phyloP scores from a whole-genome alignment of 2,797 vertebrate genomes.

The Mastacembelus armatus region DNA sequence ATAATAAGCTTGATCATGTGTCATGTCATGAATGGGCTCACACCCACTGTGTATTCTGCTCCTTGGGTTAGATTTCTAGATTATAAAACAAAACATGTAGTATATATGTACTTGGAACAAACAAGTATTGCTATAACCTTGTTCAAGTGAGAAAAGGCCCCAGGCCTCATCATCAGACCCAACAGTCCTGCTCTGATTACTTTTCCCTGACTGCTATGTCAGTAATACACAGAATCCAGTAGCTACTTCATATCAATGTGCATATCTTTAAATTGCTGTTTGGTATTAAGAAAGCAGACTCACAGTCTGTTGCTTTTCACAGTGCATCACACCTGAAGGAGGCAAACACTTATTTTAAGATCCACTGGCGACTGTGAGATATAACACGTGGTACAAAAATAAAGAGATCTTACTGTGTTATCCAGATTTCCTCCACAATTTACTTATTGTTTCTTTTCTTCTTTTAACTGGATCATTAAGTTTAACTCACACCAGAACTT shows the following conservation, averaged over 20 bases:
- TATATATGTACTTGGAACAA: not conserved
- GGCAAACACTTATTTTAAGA: not conserved
- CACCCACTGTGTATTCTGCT: no score
- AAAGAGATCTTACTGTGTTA: not conserved
- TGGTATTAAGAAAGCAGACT: not conserved
- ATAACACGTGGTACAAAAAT: not conserved
- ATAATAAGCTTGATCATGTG: no score
- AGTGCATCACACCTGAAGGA: not conserved
- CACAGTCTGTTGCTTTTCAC: not conserved
- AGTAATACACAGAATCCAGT: not conserved
- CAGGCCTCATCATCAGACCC: no score
- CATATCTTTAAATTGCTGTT: not conserved
- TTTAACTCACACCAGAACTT: not conserved
- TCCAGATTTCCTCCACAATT: not conserved
- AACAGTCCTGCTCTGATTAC: not conserved
- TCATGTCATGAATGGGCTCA: no score
- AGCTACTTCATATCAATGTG: slow-evolving; percentile 5
- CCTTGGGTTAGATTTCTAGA: no score
- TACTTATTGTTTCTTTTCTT: no score
- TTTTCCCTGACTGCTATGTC: not conserved
- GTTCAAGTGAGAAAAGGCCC: no score
- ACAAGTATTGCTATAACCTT: not conserved
- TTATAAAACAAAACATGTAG: not conserved
- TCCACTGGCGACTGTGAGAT: not conserved
- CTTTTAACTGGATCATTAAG: not conserved